A percentile compares a stretch with the other conserved stretches of the same genome.
phyloP scores from a whole-genome alignment of 2,888 invertebrate species.

The Hyposoter dolosus region DNA sequence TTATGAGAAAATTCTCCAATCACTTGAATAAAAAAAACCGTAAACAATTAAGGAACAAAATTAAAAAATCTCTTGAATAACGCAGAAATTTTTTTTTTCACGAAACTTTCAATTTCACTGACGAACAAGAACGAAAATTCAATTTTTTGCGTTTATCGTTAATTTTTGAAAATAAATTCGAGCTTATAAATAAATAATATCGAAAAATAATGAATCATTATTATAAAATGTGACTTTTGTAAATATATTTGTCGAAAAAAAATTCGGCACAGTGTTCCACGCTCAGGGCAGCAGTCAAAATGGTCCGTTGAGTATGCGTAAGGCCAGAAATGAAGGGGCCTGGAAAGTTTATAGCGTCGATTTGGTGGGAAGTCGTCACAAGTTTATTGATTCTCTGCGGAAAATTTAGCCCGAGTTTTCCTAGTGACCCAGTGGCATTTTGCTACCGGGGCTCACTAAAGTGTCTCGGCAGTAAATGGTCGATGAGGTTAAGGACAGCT shows the following conservation, averaged over 20 bases:
- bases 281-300: not conserved
- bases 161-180: not conserved
- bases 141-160: not conserved
- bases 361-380: conserved; percentile 16
- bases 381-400: conserved; percentile 30
- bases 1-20: not conserved
- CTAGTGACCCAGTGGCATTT: conserved; percentile 43
- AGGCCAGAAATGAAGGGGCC: not conserved
- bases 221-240: not conserved
- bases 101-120: no score
- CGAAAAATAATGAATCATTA: not conserved
- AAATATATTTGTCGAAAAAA: not conserved
- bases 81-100: no score
- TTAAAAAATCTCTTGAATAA: not conserved
- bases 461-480: conserved; percentile 4
- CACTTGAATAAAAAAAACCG: not conserved
- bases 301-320: not conserved
- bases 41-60: not conserved
- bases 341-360: conserved; percentile 35
- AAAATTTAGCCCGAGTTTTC: conserved; percentile 14
- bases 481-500: not conserved
- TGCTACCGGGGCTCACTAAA: conserved; percentile 17
- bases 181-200: not conserved
- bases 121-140: no score
- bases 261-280: conserved; percentile 17